These are phyloP conservation scores for Adela reaumurella DNA, from an alignment of 2,888 invertebrate species.

Conservation along the genomic window DNA sequence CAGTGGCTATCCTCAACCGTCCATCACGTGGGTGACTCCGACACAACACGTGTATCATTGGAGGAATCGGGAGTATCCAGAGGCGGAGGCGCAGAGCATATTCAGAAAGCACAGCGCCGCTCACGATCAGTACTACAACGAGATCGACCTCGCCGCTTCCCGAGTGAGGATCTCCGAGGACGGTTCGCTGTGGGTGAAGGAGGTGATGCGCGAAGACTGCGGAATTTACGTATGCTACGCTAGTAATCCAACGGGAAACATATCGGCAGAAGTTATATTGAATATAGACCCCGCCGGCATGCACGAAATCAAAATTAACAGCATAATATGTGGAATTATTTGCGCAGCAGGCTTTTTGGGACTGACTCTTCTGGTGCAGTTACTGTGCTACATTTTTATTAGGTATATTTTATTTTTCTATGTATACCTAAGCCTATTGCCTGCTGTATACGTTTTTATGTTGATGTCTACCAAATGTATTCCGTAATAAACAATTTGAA, in stretches of 20 bases:
- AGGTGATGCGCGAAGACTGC: constrained; percentile 73
- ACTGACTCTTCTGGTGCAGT: constrained; percentile 75
- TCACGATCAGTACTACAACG: constrained; percentile 51
- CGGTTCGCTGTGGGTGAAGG: constrained; percentile 72
- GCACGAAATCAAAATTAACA: constrained; percentile 78
- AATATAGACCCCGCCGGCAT: constrained; percentile 85
- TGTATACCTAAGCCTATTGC: background rate
- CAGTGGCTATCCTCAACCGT: constrained; percentile 72
- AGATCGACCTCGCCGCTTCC: constrained; percentile 44
- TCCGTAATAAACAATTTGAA: too few species aligned
- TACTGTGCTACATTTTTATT: constrained; percentile 64
- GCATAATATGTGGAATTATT: constrained; percentile 76
- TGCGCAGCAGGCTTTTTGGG: constrained; percentile 77
- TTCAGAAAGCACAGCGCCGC: constrained; percentile 64
- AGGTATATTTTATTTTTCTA: constrained; percentile 47
- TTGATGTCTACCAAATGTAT: too few species aligned
- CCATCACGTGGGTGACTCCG: constrained; percentile 84
- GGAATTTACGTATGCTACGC: constrained; percentile 85
- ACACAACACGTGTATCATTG: constrained; percentile 68
- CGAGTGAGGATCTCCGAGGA: constrained; percentile 68
- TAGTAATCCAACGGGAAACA: constrained; percentile 77
- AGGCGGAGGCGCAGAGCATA: constrained; percentile 61
- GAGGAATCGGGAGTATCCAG: constrained; percentile 58
- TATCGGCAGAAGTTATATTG: constrained; percentile 69
- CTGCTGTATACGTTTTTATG: too few species aligned